These are phyloP conservation scores for Smittia aterrima DNA, from an alignment of 2,888 invertebrate genomes.

Conservation along the genomic window DNA sequence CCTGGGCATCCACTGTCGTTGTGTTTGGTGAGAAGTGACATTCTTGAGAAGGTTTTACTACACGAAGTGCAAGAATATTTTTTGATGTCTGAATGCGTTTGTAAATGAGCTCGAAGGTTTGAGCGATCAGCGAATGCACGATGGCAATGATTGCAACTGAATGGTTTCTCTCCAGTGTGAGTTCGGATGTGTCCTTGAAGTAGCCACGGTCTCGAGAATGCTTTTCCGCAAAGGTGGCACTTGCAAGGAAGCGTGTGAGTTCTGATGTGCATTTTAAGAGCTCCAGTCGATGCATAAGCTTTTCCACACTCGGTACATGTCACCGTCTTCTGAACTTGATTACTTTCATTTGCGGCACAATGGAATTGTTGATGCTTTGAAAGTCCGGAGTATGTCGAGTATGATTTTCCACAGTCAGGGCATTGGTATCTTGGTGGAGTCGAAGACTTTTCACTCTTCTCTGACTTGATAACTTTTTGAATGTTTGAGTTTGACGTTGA, in stretches of 20 bases:
- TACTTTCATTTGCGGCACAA: constrained; percentile 81
- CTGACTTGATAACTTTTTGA: constrained; percentile 24
- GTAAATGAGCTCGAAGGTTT: constrained; percentile 92
- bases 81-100: constrained; percentile 97
- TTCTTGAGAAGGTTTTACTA: constrained; percentile 93
- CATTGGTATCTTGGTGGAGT: constrained; percentile 78
- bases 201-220: constrained; percentile 95
- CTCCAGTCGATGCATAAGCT: constrained; percentile 91
- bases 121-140: constrained; percentile 96
- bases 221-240: constrained; percentile 94
- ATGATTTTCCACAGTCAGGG: constrained; percentile 90
- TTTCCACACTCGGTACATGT: constrained; percentile 96
- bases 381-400: constrained; percentile 94
- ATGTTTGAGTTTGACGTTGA: constrained; percentile 40
- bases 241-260: constrained; percentile 98
- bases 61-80: constrained; percentile 93
- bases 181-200: constrained; percentile 97
- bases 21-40: constrained; percentile 94
- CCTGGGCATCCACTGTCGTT: constrained; percentile 83
- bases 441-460: constrained; percentile 50
- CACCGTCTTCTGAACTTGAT: constrained; percentile 86
- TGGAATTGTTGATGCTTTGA: constrained; percentile 96
- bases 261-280: constrained; percentile 97
- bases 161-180: constrained; percentile 98
- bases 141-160: constrained; percentile 92